Evolutionary conservation across 1,140 invertebrate species (phyloP).

Genomic region (Penaeus japonicus): DNA sequence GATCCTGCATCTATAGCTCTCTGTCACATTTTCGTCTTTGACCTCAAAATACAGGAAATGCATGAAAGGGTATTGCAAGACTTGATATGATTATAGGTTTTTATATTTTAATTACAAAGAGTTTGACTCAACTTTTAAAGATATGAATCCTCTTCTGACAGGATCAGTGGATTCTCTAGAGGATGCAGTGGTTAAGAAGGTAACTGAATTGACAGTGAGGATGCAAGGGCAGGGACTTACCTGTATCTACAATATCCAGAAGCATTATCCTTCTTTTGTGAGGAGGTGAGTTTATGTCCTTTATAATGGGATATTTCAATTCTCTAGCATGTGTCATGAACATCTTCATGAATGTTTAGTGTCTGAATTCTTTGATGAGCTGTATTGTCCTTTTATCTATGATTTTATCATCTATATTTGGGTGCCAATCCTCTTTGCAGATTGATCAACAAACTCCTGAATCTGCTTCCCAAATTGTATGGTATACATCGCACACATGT

Average conservation of each 20-base stretch:
- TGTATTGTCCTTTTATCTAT: neutral
- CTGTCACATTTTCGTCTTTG: too few species aligned
- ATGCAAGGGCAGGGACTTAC: constrained; percentile 61
- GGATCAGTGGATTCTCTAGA: constrained; percentile 27
- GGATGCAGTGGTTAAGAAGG: constrained; percentile 56
- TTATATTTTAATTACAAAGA: too few species aligned
- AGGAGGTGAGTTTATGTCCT: constrained; percentile 61
- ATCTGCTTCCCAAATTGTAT: constrained; percentile 59
- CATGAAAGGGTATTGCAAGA: too few species aligned
- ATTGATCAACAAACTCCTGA: constrained; percentile 47
- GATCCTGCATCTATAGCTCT: too few species aligned
- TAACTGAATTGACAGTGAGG: constrained; percentile 54
- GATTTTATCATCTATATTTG: too few species aligned
- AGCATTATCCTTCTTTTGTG: constrained; percentile 68
- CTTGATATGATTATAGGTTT: too few species aligned
- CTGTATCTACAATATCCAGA: constrained; percentile 66
- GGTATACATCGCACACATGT: constrained; percentile 63
- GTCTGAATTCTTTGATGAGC: constrained; percentile 8
- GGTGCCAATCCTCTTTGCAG: constrained; percentile 14
- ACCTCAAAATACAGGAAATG: too few species aligned
- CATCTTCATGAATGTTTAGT: neutral
- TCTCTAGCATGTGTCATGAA: neutral
- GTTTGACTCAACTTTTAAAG: too few species aligned
- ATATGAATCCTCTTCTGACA: neutral
- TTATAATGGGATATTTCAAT: neutral